A percentile compares a stretch with the other conserved stretches of the same genome.
phyloP scores from a whole-genome alignment of 2,888 invertebrate genomes.

The Gastrophysa polygoni region DNA sequence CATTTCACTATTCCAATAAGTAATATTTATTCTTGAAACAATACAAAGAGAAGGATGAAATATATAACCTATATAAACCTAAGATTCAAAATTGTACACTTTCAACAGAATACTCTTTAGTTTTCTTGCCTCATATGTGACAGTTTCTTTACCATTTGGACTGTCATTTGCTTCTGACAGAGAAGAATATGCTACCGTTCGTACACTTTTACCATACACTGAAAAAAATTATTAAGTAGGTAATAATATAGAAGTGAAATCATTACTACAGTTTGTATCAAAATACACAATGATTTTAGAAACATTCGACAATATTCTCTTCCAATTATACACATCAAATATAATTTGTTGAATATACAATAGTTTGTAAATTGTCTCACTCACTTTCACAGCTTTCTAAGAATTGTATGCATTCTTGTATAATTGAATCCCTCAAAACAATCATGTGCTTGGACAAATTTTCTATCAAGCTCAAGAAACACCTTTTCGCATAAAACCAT shows the following conservation, averaged over 20 bases:
- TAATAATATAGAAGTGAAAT: too few relatives aligned
- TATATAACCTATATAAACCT: background rate
- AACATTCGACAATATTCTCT: too few relatives aligned
- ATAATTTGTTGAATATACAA: too few relatives aligned
- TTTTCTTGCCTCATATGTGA: conserved; percentile 87
- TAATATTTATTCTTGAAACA: too few relatives aligned
- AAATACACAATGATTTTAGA: too few relatives aligned
- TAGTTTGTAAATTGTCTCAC: conserved; percentile 25
- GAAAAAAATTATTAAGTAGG: conserved; percentile 48
- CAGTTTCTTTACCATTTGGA: conserved; percentile 81
- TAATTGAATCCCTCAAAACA: conserved; percentile 82
- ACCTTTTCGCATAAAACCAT: conserved; percentile 97
- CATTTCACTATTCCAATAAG: too few relatives aligned
- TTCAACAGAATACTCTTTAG: conserved; percentile 81
- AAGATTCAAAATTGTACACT: conserved; percentile 59
- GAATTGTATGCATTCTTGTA: conserved; percentile 87
- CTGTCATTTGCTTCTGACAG: conserved; percentile 71
- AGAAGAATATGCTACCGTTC: conserved; percentile 82
- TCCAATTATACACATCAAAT: too few relatives aligned
- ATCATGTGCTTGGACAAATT: conserved; percentile 90
- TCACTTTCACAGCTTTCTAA: conserved; percentile 86
- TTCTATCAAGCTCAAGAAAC: conserved; percentile 91
- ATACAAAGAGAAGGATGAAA: background rate
- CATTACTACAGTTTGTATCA: too few relatives aligned
- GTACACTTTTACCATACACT: conserved; percentile 85